Conservation (phyloP, 1,140 invertebrate genomes). For the Lordiphosa stackelbergi region DNA sequence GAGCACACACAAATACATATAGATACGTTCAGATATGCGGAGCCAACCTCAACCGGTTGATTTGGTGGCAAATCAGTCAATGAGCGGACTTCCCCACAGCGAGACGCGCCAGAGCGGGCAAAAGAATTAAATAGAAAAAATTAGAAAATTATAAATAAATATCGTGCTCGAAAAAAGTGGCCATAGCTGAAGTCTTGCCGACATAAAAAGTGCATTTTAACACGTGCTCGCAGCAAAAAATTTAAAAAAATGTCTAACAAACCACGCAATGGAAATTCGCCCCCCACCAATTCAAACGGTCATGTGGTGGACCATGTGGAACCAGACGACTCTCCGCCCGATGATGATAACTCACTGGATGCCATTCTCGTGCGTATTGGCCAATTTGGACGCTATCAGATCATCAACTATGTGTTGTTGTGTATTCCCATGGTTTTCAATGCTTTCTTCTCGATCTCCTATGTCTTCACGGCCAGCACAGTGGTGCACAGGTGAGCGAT, state of each 20-base stretch:
- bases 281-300: constrained; percentile 4
- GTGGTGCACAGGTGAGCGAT: constrained; percentile 79
- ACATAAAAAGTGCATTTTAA: constrained; percentile 53
- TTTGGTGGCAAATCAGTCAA: constrained; percentile 14
- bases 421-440: constrained; percentile 79
- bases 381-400: constrained; percentile 80
- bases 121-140: constrained; percentile 5
- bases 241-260: constrained; percentile 13
- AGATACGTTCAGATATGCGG: neutral
- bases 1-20: neutral
- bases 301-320: constrained; percentile 20
- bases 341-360: constrained; percentile 58
- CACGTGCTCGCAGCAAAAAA: constrained; percentile 30
- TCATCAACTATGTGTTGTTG: constrained; percentile 79
- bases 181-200: neutral
- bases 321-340: neutral
- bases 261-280: constrained; percentile 11
- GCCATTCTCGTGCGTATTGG: constrained; percentile 67
- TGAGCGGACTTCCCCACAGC: constrained; percentile 9
- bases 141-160: constrained; percentile 12
- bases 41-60: constrained; percentile 8
- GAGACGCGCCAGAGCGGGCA: constrained; percentile 22
- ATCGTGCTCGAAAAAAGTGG: constrained; percentile 33
- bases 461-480: constrained; percentile 80
- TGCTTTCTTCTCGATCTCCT: constrained; percentile 79